Conservation (phyloP, 2,113 vertebrate species). For the Seriola rivoliana region DNA sequence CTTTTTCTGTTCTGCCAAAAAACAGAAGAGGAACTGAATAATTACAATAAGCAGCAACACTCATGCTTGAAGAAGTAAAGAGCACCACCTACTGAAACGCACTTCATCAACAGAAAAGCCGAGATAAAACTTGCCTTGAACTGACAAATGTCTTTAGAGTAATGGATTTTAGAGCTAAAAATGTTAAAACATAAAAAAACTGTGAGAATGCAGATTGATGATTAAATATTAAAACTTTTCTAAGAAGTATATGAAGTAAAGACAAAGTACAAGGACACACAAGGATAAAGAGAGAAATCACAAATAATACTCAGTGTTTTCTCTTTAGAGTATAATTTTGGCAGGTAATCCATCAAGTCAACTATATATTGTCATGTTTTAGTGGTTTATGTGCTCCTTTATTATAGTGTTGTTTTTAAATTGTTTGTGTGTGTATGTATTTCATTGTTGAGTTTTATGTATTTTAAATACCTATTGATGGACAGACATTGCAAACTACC, state of each 20-base stretch:
- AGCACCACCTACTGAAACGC: conserved; percentile 24
- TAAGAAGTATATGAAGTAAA: neutral
- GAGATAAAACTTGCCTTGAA: neutral
- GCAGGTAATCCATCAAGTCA: too few relatives aligned
- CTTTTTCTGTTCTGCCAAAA: too few relatives aligned
- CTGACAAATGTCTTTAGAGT: neutral
- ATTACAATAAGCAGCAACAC: neutral
- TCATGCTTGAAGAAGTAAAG: neutral
- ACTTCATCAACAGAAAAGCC: neutral
- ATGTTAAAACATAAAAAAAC: neutral
- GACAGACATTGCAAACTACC: too few relatives aligned
- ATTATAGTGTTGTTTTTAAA: too few relatives aligned
- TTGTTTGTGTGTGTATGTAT: too few relatives aligned
- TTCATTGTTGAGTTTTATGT: too few relatives aligned
- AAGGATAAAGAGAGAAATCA: neutral
- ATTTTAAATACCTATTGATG: too few relatives aligned
- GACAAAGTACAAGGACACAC: conserved; percentile 20
- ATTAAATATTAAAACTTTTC: conserved; percentile 25
- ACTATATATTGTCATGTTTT: too few relatives aligned
- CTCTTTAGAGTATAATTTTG: too few relatives aligned
- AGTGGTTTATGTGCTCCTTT: too few relatives aligned
- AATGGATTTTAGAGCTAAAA: neutral
- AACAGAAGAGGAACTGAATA: conserved; percentile 30
- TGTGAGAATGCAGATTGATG: neutral
- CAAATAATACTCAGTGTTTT: too few relatives aligned